Base-by-base conservation (phyloP, 1,140 invertebrate genomes). In the Cardiocondyla obscurior region DNA sequence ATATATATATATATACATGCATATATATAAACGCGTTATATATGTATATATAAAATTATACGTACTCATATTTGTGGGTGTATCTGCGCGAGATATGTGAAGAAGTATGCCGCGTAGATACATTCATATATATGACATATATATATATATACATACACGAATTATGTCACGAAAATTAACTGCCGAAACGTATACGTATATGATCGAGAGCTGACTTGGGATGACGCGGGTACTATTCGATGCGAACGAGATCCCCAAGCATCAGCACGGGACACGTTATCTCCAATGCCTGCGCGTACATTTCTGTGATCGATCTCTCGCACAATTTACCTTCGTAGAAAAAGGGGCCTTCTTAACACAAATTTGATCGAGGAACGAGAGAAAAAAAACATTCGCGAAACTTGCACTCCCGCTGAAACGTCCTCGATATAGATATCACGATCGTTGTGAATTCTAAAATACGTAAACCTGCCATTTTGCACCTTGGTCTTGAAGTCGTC, bases 111-210 rank as follows among this genome's bases (percentile, higher is more conserved):
- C 19, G 39, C 10, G 33, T 49, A 74, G 36, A 62, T 33, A 62
- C n/a, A 60, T 46, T 60, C 30, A 62, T 58, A 28, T 49, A 53
- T 55, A 74, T 36, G 53, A 22, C 12, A 60, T 28, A 14, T 62
- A n/a, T 12, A n/a, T n/a, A n/a, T n/a, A n/a, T n/a, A n/a, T n/a
- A n/a, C n/a, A n/a, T n/a, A n/a, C n/a, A n/a, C n/a, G n/a, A n/a
- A n/a, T n/a, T n/a, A n/a, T n/a, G n/a, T n/a, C n/a, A 51, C 12
- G 65, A 81, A 88, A 86, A 77, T 90, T 88, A 85, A 89, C 89
- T 91, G 90, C 89, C 90, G 88, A 87, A 91, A 85, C 83, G 72
- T 81, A 16, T 67, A 69, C 67, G 22, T 65, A 69, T 53, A 51
- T 49, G 64, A 84, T 51, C 19, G 46, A 77, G 33, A 83, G 57